Evolutionary conservation across 2,888 invertebrate genomes (phyloP), one percentile per base, ranked within the genome.

Genomic region (Acanthosepion esculentum): DNA sequence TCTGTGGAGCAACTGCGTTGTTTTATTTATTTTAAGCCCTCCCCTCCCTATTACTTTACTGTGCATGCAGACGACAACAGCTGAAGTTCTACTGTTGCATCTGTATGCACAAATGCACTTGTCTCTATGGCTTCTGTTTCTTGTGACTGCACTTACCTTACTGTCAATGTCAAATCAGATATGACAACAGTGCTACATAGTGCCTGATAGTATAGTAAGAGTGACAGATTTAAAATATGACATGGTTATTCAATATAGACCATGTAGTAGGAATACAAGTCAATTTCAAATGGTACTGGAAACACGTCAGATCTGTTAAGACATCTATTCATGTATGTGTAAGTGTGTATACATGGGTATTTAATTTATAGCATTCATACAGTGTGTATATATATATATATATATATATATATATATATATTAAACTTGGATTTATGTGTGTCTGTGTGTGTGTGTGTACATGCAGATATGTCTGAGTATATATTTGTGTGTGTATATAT

Each of bases 401-500:
- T 41, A 41, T 41, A 41, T 41, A 41, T 41, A 41, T 41, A 41
- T 41, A 41, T 41, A 41, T 41, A 41, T 41, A 41, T 41, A 41
- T 41, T 1, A 1, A 41, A 41, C 41, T 41, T 41, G 41, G 41
- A 41, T 41, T 41, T n/a, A 41, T n/a, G 33, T 91, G 20, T n/a
- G 91, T 7, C 0, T 91, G 26, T n/a, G 12, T n/a, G 33, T 91
- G 20, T n/a, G 91, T 7, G 5, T 91, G 26, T 91, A n/a, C 26
- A 91, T 91, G 26, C 6, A 91, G 18, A 91, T 91, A 91, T 91
- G 33, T 91, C 6, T 91, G n/a, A n/a, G n/a, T 91, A 91, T 91
- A 91, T 91, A 91, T 91, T n/a, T 91, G 12, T 91, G n/a, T 91
- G n/a, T 91, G 20, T 91, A 41, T 91, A 91, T 91, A 91, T 91